Percentiles rank a stretch among this genome's conserved stretches.
Conservation (phyloP, 2,113 vertebrate species). For the Gymnogyps californianus region DNA sequence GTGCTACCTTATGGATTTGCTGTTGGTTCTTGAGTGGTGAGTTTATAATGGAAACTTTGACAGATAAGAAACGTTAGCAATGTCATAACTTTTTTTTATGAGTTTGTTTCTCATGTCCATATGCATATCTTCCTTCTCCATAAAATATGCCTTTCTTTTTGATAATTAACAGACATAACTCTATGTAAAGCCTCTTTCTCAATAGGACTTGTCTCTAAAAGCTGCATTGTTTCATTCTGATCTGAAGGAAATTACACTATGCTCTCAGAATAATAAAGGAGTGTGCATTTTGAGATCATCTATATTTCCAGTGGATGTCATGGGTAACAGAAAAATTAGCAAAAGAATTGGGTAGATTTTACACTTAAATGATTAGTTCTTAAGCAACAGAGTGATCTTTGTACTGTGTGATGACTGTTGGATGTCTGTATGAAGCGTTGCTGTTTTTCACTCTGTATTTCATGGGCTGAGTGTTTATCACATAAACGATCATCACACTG, state of each 20-base stretch:
- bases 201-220: background rate
- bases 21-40: background rate
- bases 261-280: background rate
- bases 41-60: constrained; percentile 17
- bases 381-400: background rate
- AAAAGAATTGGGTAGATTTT: background rate
- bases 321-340: background rate
- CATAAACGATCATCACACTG: background rate
- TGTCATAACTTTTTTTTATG: background rate
- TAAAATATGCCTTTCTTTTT: constrained; percentile 3
- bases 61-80: background rate
- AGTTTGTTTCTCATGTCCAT: constrained; percentile 3
- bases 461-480: background rate
- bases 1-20: background rate
- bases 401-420: background rate
- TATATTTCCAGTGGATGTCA: background rate
- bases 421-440: background rate
- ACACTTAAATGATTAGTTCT: background rate
- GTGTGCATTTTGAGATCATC: background rate
- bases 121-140: background rate
- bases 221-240: background rate
- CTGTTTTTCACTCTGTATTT: background rate
- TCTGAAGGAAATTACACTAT: background rate
- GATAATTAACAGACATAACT: background rate
- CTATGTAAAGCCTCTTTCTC: background rate